Evolutionary conservation across 2,113 vertebrate genomes (phyloP).

Genomic region (Spea multiplicata): DNA sequence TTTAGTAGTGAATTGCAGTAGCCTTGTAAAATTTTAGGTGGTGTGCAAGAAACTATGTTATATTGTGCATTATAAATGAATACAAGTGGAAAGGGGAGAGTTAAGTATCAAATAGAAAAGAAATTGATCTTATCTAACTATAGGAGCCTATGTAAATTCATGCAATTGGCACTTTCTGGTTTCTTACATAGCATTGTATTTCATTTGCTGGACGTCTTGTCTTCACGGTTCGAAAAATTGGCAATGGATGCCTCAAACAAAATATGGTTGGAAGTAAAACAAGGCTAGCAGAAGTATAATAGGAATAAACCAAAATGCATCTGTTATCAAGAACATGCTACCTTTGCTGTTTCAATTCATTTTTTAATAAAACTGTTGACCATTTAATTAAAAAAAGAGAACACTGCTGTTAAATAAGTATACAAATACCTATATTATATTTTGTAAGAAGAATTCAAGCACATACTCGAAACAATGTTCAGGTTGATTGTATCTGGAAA

Average conservation of each 20-base stretch:
- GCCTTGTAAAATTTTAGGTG: too few species aligned
- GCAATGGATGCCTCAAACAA: not conserved
- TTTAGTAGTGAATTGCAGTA: too few species aligned
- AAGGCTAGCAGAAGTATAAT: not conserved
- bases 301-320: not conserved
- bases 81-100: not conserved
- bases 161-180: not conserved
- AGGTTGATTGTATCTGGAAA: not conserved
- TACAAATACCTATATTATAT: too few species aligned
- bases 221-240: conserved; percentile 3
- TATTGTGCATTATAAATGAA: not conserved
- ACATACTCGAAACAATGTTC: not conserved
- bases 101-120: not conserved
- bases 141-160: not conserved
- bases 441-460: too few species aligned
- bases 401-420: not conserved
- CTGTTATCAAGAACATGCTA: not conserved
- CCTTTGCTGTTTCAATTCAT: too few species aligned
- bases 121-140: not conserved
- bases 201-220: not conserved
- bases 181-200: conserved; percentile 9
- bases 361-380: not conserved
- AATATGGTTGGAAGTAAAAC: not conserved
- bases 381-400: not conserved
- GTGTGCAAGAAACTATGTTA: too few species aligned